Conservation (phyloP, 2,888 invertebrate species). For the Euspilapteryx auroguttella region DNA sequence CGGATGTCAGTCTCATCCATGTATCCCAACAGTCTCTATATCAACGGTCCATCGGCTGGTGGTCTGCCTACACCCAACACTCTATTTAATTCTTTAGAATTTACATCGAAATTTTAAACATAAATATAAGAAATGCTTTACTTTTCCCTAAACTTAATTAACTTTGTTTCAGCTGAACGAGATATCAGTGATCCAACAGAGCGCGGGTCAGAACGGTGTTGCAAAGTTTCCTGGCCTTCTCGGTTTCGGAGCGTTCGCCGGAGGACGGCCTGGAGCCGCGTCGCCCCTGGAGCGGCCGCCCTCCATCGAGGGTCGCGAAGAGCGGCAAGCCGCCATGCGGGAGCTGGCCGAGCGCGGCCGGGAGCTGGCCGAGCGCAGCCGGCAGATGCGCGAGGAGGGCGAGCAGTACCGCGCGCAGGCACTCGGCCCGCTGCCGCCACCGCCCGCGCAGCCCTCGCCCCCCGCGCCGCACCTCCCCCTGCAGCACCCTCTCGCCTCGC, state of each 20-base stretch:
- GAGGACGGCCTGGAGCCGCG: constrained; percentile 54
- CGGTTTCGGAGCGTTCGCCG: constrained; percentile 73
- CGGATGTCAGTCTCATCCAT: too few species aligned
- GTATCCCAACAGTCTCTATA: too few species aligned
- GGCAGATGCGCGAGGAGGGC: constrained; percentile 52
- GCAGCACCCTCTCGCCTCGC: constrained; percentile 55
- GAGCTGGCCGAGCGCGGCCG: constrained; percentile 58
- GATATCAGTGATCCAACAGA: constrained; percentile 77
- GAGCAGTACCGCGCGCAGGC: constrained; percentile 38
- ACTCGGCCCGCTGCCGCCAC: constrained; percentile 33
- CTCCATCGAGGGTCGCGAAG: constrained; percentile 41
- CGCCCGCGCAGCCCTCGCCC: constrained; percentile 30
- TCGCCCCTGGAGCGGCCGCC: constrained; percentile 52
- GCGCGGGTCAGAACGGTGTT: constrained; percentile 70
- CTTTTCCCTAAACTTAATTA: too few species aligned
- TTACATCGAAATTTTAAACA: too few species aligned
- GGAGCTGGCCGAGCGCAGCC: constrained; percentile 50
- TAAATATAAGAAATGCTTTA: too few species aligned
- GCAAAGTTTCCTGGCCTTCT: constrained; percentile 75
- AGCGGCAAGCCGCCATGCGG: constrained; percentile 50
- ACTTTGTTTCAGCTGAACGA: constrained; percentile 78
- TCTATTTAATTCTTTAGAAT: too few species aligned
- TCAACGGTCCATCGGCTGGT: too few species aligned
- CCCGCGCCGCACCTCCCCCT: constrained; percentile 48
- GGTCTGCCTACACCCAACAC: too few species aligned